phyloP scores from a whole-genome alignment of 1,140 invertebrate genomes.

The Drosophila erecta region DNA sequence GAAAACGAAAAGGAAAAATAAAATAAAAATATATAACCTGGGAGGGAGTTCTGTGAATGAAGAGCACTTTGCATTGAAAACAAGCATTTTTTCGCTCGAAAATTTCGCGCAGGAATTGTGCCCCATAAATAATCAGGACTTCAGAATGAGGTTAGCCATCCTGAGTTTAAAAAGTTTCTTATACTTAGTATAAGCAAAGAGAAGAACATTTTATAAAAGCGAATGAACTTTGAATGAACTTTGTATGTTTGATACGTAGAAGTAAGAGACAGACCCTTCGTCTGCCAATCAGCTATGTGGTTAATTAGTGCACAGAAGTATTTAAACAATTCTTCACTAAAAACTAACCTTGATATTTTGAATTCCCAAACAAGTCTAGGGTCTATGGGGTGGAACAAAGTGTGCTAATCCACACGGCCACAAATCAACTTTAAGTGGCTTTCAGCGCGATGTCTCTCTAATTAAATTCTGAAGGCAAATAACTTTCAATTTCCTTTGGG shows the following conservation, averaged over 20 bases:
- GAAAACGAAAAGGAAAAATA: constrained; percentile 28
- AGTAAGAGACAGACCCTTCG: no score
- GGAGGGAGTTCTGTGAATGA: constrained; percentile 73
- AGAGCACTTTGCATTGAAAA: constrained; percentile 78
- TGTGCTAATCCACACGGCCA: constrained; percentile 29
- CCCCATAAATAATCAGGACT: constrained; percentile 3
- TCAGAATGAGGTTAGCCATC: background rate
- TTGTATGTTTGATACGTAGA: no score
- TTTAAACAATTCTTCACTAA: background rate
- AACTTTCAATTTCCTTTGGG: constrained; percentile 72
- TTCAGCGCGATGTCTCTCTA: constrained; percentile 42
- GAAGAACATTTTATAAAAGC: no score
- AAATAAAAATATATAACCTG: constrained; percentile 18
- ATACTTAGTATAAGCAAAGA: no score
- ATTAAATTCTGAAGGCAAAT: constrained; percentile 73
- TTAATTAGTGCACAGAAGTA: background rate
- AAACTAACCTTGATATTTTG: background rate
- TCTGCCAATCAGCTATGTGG: background rate
- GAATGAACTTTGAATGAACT: no score
- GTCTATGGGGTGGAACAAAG: constrained; percentile 7
- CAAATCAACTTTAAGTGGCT: constrained; percentile 31
- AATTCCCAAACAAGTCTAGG: background rate
- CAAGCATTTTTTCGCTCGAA: constrained; percentile 17
- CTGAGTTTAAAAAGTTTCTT: background rate
- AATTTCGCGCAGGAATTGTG: constrained; percentile 12